Evolutionary conservation across 2,797 vertebrate genomes (phyloP).

Genomic region (Lutjanus argentimaculatus): DNA sequence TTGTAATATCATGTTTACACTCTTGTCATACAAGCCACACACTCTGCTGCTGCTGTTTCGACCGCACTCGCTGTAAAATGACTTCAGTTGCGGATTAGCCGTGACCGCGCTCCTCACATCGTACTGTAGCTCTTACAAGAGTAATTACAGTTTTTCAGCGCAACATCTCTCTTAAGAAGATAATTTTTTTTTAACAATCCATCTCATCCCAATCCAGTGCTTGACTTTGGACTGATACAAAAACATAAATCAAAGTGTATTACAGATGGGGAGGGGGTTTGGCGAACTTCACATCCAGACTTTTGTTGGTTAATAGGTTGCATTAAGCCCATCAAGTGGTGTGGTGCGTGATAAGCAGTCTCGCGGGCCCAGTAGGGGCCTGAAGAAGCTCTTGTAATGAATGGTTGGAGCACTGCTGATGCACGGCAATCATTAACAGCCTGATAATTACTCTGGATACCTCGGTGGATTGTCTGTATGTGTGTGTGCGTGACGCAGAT

Average conservation of each 20-base stretch:
- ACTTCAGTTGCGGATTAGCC: constrained; percentile 46
- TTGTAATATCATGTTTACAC: constrained; percentile 44
- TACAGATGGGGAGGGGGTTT: constrained; percentile 62
- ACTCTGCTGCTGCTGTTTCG: not conserved
- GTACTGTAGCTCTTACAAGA: constrained; percentile 53
- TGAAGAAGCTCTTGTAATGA: constrained; percentile 92
- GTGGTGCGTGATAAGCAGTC: constrained; percentile 84
- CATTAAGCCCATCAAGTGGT: constrained; percentile 91
- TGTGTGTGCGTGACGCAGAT: constrained; percentile 68
- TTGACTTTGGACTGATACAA: constrained; percentile 71
- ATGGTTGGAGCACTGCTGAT: constrained; percentile 88
- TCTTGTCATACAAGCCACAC: constrained; percentile 10
- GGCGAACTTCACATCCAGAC: constrained; percentile 75
- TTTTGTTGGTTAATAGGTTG: constrained; percentile 92
- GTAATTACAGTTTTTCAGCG: constrained; percentile 63
- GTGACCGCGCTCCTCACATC: constrained; percentile 24
- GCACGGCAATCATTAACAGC: constrained; percentile 92
- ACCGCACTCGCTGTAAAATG: constrained; percentile 1
- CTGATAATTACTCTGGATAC: constrained; percentile 94
- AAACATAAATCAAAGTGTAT: constrained; percentile 75
- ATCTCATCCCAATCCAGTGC: constrained; percentile 61
- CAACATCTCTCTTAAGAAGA: constrained; percentile 62
- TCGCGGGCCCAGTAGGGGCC: constrained; percentile 85
- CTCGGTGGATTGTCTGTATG: constrained; percentile 76
- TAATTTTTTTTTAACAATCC: constrained; percentile 49